Evolutionary conservation across 2,113 vertebrate species (phyloP).

Genomic region (Muscicapa adusta): DNA sequence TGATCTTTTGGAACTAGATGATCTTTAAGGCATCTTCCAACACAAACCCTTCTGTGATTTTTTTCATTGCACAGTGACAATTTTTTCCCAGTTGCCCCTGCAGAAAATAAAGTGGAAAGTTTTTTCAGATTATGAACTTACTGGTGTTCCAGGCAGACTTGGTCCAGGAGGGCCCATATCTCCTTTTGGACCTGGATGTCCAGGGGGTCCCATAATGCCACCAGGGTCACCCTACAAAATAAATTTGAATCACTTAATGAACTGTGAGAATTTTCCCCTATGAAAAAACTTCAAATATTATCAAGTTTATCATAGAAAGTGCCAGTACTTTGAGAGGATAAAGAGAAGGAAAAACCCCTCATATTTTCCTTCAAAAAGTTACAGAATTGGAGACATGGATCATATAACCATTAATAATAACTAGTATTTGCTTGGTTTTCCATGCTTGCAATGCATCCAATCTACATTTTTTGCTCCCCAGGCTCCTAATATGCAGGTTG

Average conservation of each 20-base stretch:
- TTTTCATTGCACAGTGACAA: not conserved
- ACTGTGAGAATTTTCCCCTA: not conserved
- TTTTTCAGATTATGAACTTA: conserved; percentile 58
- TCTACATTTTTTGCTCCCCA: not conserved
- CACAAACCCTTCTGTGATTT: not conserved
- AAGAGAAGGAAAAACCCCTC: fast-evolving
- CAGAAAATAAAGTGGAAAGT: not conserved
- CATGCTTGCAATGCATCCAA: not conserved
- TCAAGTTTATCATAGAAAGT: not conserved
- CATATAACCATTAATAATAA: not conserved
- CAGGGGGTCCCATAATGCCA: conserved; percentile 79
- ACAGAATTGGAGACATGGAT: not conserved
- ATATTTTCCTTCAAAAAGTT: not conserved
- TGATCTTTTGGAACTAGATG: not conserved
- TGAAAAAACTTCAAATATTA: not conserved
- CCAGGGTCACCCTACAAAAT: conserved; percentile 83
- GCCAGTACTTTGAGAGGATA: not conserved
- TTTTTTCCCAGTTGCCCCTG: not conserved
- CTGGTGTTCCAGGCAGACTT: conserved; percentile 74
- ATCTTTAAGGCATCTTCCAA: not conserved
- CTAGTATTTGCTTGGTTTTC: not conserved
- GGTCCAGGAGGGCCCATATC: conserved; percentile 83
- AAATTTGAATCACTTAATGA: not conserved
- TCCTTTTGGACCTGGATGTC: conserved; percentile 88
- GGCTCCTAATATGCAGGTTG: not conserved